A percentile compares a stretch with the other conserved stretches of the same genome.
Evolutionary conservation across 2,797 vertebrate species (phyloP).

Genomic region (Phrynocephalus guinanensis): DNA sequence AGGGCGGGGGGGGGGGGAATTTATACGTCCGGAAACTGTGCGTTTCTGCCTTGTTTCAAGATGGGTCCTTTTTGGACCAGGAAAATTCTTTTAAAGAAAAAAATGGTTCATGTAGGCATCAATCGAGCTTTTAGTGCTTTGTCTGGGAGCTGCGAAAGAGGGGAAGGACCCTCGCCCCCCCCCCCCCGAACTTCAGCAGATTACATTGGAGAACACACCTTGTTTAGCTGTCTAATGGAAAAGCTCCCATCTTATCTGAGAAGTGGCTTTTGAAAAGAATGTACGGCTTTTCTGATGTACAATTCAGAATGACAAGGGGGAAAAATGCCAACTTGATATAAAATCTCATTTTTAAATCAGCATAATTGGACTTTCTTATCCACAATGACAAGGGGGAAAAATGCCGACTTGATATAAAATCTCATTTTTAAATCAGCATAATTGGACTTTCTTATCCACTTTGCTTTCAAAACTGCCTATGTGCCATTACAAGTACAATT

Average conservation of each 20-base stretch:
- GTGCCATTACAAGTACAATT: not conserved
- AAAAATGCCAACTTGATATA: not conserved
- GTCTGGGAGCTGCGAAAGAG: slow-evolving; percentile 25
- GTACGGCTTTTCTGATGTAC: slow-evolving; percentile 26
- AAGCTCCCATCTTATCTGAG: slow-evolving; percentile 38
- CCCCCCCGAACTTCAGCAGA: slow-evolving; percentile 40
- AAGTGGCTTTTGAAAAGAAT: slow-evolving; percentile 22
- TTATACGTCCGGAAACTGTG: not conserved
- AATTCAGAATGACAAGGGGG: not conserved
- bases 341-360: not conserved
- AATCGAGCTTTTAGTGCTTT: slow-evolving; percentile 12
- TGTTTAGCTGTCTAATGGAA: slow-evolving; percentile 41
- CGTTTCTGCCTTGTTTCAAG: not conserved
- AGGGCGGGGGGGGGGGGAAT: not conserved
- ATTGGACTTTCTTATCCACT: not conserved
- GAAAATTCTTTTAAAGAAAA: not conserved
- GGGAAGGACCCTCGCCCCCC: not conserved
- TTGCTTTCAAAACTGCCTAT: not conserved
- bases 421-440: not conserved
- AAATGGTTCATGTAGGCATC: not conserved
- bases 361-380: not conserved
- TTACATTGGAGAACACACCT: slow-evolving; percentile 42
- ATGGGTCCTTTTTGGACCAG: not conserved
- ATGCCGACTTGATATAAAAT: not conserved
- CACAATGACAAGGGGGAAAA: too few relatives aligned